Conservation (phyloP, 1,140 invertebrate species). For the Lucilia cuprina region DNA sequence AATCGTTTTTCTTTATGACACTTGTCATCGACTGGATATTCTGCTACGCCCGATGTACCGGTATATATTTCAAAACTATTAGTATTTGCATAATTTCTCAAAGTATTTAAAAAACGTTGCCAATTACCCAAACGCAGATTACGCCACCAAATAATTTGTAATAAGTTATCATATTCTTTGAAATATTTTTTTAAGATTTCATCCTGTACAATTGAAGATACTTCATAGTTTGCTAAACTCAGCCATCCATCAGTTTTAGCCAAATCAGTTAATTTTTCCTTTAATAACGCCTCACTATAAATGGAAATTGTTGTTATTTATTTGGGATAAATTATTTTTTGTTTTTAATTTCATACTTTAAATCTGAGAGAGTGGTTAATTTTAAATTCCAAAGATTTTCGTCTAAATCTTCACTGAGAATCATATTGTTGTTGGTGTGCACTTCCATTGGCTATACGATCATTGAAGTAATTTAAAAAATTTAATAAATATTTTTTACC, state of each 20-base stretch:
- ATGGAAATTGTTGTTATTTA: background rate
- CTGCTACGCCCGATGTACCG: background rate
- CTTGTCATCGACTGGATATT: background rate
- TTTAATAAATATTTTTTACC: no score
- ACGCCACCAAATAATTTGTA: background rate
- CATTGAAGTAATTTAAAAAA: no score
- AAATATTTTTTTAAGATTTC: background rate
- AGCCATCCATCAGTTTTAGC: background rate
- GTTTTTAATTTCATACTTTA: background rate
- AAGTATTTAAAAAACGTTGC: background rate
- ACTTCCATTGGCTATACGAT: background rate
- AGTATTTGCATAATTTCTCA: background rate
- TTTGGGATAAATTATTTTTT: background rate
- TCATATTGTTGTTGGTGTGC: background rate
- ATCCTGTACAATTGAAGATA: background rate
- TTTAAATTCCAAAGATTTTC: background rate
- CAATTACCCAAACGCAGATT: constrained; percentile 10
- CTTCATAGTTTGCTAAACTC: background rate
- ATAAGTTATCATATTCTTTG: background rate
- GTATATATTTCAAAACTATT: background rate
- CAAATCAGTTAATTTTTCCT: background rate
- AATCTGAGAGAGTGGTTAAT: background rate
- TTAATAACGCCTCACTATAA: background rate
- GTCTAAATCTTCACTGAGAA: background rate
- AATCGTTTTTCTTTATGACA: background rate